phyloP scores from a whole-genome alignment of 1,140 invertebrate genomes.

The Hermetia illucens region DNA sequence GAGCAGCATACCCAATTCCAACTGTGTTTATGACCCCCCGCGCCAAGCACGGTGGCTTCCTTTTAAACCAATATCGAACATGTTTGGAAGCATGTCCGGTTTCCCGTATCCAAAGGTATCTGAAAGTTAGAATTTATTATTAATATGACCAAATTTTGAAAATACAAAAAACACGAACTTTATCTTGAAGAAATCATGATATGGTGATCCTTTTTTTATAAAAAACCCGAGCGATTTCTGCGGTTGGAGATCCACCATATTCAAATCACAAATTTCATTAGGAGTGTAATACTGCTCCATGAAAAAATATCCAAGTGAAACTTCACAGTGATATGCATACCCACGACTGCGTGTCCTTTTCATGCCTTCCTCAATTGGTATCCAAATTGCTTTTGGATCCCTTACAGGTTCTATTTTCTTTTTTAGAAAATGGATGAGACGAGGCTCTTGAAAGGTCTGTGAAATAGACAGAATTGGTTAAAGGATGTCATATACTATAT shows the following conservation, averaged over 20 bases:
- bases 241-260: constrained; percentile 17
- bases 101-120: constrained; percentile 13
- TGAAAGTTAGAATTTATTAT: constrained; percentile 2
- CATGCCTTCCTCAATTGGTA: constrained; percentile 16
- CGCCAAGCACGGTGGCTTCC: constrained; percentile 16
- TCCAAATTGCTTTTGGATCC: constrained; percentile 8
- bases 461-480: no score
- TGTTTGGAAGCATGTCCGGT: constrained; percentile 17
- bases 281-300: constrained; percentile 16
- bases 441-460: no score
- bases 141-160: constrained; percentile 8
- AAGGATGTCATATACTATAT: no score
- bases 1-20: constrained; percentile 25
- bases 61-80: constrained; percentile 14
- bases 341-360: constrained; percentile 14
- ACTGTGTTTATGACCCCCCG: constrained; percentile 23
- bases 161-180: constrained; percentile 9
- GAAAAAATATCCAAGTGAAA: constrained; percentile 15
- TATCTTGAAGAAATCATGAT: constrained; percentile 14
- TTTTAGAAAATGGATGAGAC: background rate
- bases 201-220: constrained; percentile 13
- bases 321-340: constrained; percentile 19
- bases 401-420: background rate
- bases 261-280: constrained; percentile 23
- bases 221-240: constrained; percentile 10